Base-by-base conservation (phyloP, 2,888 invertebrate species). In the Drosophila ustulata region DNA sequence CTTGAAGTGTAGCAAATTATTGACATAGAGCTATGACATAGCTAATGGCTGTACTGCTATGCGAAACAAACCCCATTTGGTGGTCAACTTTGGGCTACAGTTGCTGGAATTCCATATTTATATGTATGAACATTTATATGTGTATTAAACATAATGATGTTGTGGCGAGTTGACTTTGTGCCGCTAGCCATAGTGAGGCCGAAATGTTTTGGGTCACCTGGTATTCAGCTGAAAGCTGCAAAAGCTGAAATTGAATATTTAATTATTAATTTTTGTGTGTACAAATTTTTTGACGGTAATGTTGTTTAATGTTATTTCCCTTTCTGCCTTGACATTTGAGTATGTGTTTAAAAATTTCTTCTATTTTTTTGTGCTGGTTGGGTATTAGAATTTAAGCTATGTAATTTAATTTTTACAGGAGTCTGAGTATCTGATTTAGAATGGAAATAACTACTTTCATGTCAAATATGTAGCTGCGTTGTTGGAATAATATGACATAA, bases 61-160 rank as follows among this genome's bases (percentile, higher is more conserved):
- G 7, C 13, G 13, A 18, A 41, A 18, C 18, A 41, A 41, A 41
- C 18, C 11, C 3, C 11, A 18, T 41, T 41, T 41, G 7, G 39
- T 7, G 13, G 39, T 41, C 13, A 41, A 41, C 13, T 41, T 6
- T 13, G 18, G 13, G 39, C 13, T 13, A 41, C 39, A 18, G 7
- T 18, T 18, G 13, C 39, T 6, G 39, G 2, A 41, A 41, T 7
- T 11, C 3, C 18, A 41, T 18, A 41, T 41, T 41, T 18, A 41
- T 41, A 41, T 41, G 39, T 13, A 13, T 1, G 18, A 18, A 18
- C 39, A n/a, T 37, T 37, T 37, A 37, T 37, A 11, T 37, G 37
- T 4, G 37, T n/a, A n/a, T 37, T 37, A 37, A 37, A 37, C 13
- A 41, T 41, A 41, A 41, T 41, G 39, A 41, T 41, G 39, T 41